Conservation (phyloP, 2,888 invertebrate genomes). For the Cotesia congregata region DNA sequence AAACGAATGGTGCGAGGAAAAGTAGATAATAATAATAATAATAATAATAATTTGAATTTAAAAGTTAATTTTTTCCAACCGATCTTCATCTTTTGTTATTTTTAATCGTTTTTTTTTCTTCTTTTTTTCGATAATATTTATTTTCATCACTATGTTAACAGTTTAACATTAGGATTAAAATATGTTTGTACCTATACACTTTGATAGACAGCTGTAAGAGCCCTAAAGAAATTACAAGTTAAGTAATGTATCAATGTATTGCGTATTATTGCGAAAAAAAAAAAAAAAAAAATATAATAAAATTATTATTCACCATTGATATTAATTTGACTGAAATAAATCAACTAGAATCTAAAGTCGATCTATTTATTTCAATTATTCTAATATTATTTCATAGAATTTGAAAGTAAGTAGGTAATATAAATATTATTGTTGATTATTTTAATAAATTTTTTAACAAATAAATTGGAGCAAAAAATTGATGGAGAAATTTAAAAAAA, state of each 20-base stretch:
- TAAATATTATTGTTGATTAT: too few relatives aligned
- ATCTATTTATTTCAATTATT: background rate
- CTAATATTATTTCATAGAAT: background rate
- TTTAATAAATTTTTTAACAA: too few relatives aligned
- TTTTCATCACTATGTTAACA: background rate
- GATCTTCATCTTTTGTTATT: too few relatives aligned
- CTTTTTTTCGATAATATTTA: conserved; percentile 11
- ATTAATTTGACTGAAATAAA: background rate
- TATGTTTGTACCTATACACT: conserved; percentile 38
- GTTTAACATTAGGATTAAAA: background rate
- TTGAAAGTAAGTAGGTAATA: too few relatives aligned
- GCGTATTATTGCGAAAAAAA: background rate
- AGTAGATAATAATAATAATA: conserved; percentile 70
- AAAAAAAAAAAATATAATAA: conserved; percentile 24
- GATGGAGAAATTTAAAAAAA: too few relatives aligned
- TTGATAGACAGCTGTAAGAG: conserved; percentile 9
- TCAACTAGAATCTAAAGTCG: too few relatives aligned
- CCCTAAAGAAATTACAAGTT: background rate
- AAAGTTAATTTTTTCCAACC: background rate
- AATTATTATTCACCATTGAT: background rate
- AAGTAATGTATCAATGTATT: conserved; percentile 1
- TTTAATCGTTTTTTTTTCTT: background rate
- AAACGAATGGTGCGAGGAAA: conserved; percentile 95
- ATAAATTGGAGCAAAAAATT: too few relatives aligned
- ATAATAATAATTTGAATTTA: conserved; percentile 12